These are phyloP conservation scores for Bathynomus jamesi DNA, from an alignment of 1,140 invertebrate genomes.

Conservation along the genomic window DNA sequence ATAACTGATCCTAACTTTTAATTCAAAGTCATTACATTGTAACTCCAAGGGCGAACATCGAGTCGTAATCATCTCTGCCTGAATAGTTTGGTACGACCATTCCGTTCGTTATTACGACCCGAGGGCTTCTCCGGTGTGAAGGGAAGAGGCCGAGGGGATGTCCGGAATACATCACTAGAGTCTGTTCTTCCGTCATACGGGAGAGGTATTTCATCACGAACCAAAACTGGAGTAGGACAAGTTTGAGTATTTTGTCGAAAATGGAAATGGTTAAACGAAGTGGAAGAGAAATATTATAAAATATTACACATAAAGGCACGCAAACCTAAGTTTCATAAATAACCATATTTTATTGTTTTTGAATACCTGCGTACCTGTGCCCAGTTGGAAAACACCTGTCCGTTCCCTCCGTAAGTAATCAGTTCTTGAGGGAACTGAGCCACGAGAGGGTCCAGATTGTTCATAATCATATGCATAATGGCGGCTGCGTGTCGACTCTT, in stretches of 20 bases:
- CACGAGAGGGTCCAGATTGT: conserved; percentile 54
- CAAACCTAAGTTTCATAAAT: too few species aligned
- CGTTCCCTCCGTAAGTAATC: conserved; percentile 62
- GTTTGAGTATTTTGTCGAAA: background rate
- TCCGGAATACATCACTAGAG: conserved; percentile 58
- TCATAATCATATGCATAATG: conserved; percentile 62
- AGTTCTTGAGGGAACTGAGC: conserved; percentile 47
- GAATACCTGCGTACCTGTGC: too few species aligned
- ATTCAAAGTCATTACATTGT: conserved; percentile 56
- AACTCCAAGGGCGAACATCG: conserved; percentile 57
- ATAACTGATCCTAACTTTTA: too few species aligned
- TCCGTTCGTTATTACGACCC: conserved; percentile 61
- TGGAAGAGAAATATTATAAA: too few species aligned
- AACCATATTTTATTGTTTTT: too few species aligned
- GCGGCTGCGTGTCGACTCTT: conserved; percentile 50
- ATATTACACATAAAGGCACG: too few species aligned
- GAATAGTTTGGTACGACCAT: conserved; percentile 66
- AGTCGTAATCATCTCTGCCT: conserved; percentile 47
- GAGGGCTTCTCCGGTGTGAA: conserved; percentile 47
- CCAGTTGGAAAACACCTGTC: conserved; percentile 64
- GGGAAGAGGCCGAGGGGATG: conserved; percentile 61
- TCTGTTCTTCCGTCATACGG: conserved; percentile 55
- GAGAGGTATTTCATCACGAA: conserved; percentile 55
- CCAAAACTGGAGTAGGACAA: conserved; percentile 50
- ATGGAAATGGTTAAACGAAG: too few species aligned